Base-by-base conservation (phyloP, 2,888 invertebrate genomes). In the Cyclophora albipunctata region DNA sequence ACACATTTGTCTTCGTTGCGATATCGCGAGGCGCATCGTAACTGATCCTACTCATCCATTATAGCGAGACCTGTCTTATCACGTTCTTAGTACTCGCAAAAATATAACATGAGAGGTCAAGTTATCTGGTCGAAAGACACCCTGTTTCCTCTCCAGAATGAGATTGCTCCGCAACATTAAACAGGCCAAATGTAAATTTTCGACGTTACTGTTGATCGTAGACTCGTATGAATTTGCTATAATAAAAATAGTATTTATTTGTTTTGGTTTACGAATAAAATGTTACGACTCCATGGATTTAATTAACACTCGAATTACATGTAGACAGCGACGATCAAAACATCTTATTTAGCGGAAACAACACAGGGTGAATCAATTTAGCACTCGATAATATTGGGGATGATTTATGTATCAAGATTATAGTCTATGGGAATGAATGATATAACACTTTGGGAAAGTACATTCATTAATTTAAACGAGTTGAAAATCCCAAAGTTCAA, bases 141-240 rank as follows among this genome's bases (percentile, higher is more conserved):
- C 68, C 75, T 69, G 79, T 77, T 81, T 82, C 82, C 84, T 80
- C 69, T 67, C 69, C 68, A 74, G 73, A 86, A 86, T 81, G 84
- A 86, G 84, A 86, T 86, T 84, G 84, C 81, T 71, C 71, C 80
- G 81, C 81, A 82, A 86, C 84, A 86, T 87, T 88, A 86, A 82
- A 80, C 84, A 77, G 66, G 72, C 75, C 79, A 78, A 78, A 86
- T 86, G 84, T 85, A 86, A 84, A 85, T 85, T 84, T 84, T 79
- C 80, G 73, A 77, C 76, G 78, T 82, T 78, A 76, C 75, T 84
- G 79, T 80, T 79, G 75, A 80, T 78, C 73, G 71, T 69, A 63
- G 60, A 67, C 60, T 60, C 58, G 62, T 59, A 59, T 61, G 53
- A 63, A 60, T 60, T 66, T 58, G 37, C 43, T 34, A 34, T 34